Conservation (phyloP, 2,113 vertebrate genomes). For the Hyperopisus bebe region DNA sequence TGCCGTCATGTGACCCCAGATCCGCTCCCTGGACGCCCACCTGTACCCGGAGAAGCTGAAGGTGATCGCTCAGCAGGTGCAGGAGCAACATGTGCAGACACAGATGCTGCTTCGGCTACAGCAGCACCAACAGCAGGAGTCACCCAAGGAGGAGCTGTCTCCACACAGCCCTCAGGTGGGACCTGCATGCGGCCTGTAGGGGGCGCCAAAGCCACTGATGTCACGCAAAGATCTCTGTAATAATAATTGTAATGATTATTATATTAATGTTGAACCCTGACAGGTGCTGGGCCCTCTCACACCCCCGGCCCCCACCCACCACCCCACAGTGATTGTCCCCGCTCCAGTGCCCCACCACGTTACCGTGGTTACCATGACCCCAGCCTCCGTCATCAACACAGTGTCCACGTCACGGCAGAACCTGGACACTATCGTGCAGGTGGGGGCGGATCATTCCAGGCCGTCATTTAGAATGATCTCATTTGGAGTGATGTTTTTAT, state of each 20-base stretch:
- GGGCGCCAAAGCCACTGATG: background rate
- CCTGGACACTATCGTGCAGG: slow-evolving; percentile 98
- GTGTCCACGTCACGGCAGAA: slow-evolving; percentile 94
- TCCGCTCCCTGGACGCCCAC: slow-evolving; percentile 88
- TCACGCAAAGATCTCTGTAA: background rate
- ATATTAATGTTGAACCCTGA: background rate
- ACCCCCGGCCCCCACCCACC: slow-evolving; percentile 84
- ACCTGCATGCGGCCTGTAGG: background rate
- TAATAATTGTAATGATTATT: background rate
- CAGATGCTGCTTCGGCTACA: slow-evolving; percentile 64
- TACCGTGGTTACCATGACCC: slow-evolving; percentile 93
- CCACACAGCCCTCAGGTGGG: slow-evolving; percentile 78
- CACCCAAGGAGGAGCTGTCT: slow-evolving; percentile 70
- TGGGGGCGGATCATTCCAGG: slow-evolving; percentile 37
- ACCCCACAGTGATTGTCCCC: slow-evolving; percentile 92
- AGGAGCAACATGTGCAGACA: slow-evolving; percentile 79
- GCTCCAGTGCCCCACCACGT: slow-evolving; percentile 85
- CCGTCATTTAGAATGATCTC: background rate
- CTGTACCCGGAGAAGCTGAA: slow-evolving; percentile 96
- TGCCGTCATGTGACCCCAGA: slow-evolving; percentile 52
- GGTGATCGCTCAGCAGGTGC: slow-evolving; percentile 84
- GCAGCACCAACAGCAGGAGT: slow-evolving; percentile 65
- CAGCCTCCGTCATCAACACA: slow-evolving; percentile 87
- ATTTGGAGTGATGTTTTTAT: background rate
- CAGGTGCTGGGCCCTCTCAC: slow-evolving; percentile 73